These are phyloP conservation scores for Ailurus styani DNA, from an alignment of 2,113 vertebrate genomes.

Conservation along the genomic window DNA sequence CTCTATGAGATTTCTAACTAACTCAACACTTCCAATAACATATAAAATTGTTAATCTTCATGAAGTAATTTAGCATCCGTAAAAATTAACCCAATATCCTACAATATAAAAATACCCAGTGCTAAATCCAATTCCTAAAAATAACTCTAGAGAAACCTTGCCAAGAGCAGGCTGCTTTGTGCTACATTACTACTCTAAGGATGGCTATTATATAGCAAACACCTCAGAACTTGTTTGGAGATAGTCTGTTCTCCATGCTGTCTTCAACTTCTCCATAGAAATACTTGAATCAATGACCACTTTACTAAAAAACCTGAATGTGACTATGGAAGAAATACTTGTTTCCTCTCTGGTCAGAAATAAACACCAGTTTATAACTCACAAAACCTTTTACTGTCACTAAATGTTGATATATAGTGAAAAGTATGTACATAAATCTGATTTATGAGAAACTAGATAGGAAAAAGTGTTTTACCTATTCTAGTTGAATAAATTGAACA, in stretches of 20 bases:
- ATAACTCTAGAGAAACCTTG: not conserved
- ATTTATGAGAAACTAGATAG: not conserved
- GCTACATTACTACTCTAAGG: not conserved
- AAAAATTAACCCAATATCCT: not conserved
- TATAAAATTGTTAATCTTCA: not conserved
- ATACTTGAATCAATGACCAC: not conserved
- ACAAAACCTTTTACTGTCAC: not conserved
- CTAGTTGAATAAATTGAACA: not conserved
- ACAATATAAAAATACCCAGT: not conserved
- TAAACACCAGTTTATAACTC: not conserved
- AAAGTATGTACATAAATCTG: not conserved
- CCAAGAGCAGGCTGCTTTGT: not conserved
- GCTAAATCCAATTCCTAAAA: conserved; percentile 21
- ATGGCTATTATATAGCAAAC: not conserved
- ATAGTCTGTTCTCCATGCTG: not conserved
- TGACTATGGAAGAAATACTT: not conserved
- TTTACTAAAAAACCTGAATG: not conserved
- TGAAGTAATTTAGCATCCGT: not conserved
- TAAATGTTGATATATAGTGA: not conserved
- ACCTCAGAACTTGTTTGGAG: not conserved
- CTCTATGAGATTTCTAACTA: not conserved
- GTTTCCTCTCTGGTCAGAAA: not conserved
- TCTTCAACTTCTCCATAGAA: not conserved
- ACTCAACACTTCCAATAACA: not conserved
- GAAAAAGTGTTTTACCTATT: not conserved